Conservation (phyloP, 2,113 vertebrate genomes). For the Apus apus region DNA sequence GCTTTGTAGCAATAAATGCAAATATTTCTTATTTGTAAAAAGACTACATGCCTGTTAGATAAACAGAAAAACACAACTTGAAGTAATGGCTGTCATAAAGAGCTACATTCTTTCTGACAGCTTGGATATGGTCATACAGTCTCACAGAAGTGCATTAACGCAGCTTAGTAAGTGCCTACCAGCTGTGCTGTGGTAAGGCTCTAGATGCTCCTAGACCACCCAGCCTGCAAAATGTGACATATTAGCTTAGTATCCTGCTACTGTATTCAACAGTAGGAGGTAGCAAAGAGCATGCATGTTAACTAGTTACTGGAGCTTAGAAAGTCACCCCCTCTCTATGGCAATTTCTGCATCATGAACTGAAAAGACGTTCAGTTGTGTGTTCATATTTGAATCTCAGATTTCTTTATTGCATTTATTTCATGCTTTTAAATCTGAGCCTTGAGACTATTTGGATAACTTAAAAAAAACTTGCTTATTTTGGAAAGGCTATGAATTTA, state of each 20-base stretch:
- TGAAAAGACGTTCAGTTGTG: background rate
- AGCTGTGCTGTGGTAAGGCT: background rate
- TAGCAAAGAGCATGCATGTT: background rate
- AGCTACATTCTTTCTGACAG: background rate
- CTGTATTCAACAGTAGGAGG: background rate
- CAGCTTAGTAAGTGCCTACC: background rate
- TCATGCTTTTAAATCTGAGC: background rate
- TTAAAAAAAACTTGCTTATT: background rate
- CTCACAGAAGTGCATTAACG: background rate
- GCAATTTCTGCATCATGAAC: background rate
- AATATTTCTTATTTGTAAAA: background rate
- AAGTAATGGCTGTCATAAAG: background rate
- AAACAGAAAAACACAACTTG: background rate
- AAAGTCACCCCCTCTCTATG: accelerated
- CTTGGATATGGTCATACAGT: background rate
- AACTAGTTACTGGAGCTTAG: background rate
- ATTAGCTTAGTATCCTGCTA: background rate
- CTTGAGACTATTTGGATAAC: background rate
- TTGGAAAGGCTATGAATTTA: background rate
- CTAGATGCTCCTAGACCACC: background rate
- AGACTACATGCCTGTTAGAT: background rate
- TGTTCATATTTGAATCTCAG: accelerated
- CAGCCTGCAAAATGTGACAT: background rate
- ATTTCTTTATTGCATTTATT: background rate
- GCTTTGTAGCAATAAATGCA: background rate